Percentiles rank a stretch among this genome's conserved stretches.
Conservation (phyloP, 2,888 invertebrate genomes). For the Liodrosophila aerea region DNA sequence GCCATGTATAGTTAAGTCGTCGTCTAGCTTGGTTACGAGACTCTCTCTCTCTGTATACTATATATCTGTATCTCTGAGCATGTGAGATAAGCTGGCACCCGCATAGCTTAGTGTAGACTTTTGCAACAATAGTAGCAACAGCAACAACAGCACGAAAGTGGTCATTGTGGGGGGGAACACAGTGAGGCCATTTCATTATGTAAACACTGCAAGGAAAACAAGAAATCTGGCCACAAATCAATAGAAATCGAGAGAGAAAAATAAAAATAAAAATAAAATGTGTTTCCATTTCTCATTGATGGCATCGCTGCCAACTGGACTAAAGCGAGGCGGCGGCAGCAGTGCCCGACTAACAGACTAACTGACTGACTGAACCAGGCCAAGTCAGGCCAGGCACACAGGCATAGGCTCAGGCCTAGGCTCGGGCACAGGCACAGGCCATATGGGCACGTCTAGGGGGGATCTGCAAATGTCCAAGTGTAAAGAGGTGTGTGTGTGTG, state of each 20-base stretch:
- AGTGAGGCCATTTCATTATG: conserved; percentile 70
- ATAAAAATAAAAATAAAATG: conserved; percentile 19
- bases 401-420: conserved; percentile 21
- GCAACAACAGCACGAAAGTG: conserved; percentile 17
- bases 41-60: not conserved
- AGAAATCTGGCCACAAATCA: conserved; percentile 76
- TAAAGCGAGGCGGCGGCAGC: no score
- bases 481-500: no score
- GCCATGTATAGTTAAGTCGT: no score
- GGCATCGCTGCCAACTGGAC: no score
- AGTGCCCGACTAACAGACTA: conserved; percentile 10
- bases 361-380: conserved; percentile 38
- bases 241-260: conserved; percentile 54
- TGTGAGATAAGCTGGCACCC: conserved; percentile 49
- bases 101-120: conserved; percentile 52
- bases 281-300: conserved; percentile 58
- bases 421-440: conserved; percentile 20
- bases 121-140: conserved; percentile 37
- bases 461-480: no score
- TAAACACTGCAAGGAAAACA: conserved; percentile 75
- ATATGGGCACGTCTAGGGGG: conserved; percentile 36
- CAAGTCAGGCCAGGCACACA: not conserved
- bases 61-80: not conserved
- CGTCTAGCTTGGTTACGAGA: no score
- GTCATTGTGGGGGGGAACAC: conserved; percentile 25